These are phyloP conservation scores for Orthosia cruda DNA, from an alignment of 2,888 invertebrate genomes.

Conservation along the genomic window DNA sequence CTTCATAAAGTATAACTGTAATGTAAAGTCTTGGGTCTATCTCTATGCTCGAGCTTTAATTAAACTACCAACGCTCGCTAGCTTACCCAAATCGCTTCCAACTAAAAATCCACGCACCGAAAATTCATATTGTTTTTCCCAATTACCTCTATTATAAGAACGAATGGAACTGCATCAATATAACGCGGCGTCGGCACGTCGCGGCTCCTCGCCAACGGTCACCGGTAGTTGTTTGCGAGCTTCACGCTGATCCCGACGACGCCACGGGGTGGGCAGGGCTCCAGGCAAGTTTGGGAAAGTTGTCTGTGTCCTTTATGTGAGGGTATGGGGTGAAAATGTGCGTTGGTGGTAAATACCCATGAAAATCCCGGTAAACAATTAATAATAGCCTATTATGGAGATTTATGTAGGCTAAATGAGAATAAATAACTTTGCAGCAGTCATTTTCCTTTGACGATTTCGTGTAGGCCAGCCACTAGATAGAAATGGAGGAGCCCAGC, in stretches of 20 bases:
- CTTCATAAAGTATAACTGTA: too few species aligned
- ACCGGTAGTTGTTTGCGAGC: constrained; percentile 50
- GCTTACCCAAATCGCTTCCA: neutral
- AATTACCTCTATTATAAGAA: constrained; percentile 37
- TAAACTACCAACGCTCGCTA: neutral
- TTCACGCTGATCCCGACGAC: constrained; percentile 26
- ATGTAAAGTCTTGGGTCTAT: too few species aligned
- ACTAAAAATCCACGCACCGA: neutral
- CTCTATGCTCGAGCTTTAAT: neutral
- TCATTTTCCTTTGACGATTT: neutral
- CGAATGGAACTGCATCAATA: constrained; percentile 60
- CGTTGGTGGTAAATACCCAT: constrained; percentile 12
- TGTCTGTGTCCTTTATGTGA: neutral
- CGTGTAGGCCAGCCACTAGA: neutral
- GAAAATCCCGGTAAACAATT: neutral
- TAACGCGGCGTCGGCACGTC: constrained; percentile 54
- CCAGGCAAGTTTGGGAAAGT: constrained; percentile 35
- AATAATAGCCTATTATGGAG: too few species aligned
- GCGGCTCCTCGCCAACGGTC: constrained; percentile 64
- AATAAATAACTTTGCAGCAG: neutral
- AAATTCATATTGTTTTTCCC: constrained; percentile 29
- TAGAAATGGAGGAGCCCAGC: too few species aligned
- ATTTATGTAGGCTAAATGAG: neutral
- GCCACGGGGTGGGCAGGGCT: constrained; percentile 31
- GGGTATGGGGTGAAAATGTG: constrained; percentile 9